Conservation (phyloP, 2,888 invertebrate species). For the Dilophus febrilis region DNA sequence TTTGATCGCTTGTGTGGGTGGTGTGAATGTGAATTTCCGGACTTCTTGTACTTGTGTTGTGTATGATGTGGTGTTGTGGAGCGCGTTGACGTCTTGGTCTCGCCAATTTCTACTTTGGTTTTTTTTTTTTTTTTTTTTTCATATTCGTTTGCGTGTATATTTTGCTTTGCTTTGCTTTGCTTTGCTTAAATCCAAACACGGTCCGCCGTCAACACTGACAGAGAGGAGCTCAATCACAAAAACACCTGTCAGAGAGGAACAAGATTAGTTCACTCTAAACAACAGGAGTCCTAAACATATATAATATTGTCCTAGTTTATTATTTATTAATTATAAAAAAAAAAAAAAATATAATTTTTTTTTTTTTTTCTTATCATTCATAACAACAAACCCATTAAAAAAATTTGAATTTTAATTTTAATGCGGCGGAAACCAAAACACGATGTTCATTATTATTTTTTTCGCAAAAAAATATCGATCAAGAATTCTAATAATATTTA, state of each 20-base stretch:
- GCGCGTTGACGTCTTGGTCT: background rate
- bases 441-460: background rate
- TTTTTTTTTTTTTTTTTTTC: background rate
- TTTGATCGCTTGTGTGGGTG: background rate
- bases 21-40: conserved; percentile 1
- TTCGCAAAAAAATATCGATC: too few relatives aligned
- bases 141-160: background rate
- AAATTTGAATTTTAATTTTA: background rate
- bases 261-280: conserved; percentile 34
- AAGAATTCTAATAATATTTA: too few relatives aligned
- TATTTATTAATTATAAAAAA: background rate
- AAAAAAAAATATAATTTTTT: background rate
- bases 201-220: background rate
- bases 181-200: background rate
- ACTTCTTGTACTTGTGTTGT: background rate
- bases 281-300: conserved; percentile 27
- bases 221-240: conserved; percentile 5
- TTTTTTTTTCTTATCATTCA: conserved; percentile 1
- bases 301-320: conserved; percentile 7
- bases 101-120: background rate
- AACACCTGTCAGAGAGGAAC: conserved; percentile 35
- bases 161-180: background rate
- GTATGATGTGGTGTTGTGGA: background rate
- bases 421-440: too few relatives aligned
- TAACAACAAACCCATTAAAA: conserved; percentile 5